phyloP scores from a whole-genome alignment of 2,113 vertebrate species.

The Vidua chalybeata region DNA sequence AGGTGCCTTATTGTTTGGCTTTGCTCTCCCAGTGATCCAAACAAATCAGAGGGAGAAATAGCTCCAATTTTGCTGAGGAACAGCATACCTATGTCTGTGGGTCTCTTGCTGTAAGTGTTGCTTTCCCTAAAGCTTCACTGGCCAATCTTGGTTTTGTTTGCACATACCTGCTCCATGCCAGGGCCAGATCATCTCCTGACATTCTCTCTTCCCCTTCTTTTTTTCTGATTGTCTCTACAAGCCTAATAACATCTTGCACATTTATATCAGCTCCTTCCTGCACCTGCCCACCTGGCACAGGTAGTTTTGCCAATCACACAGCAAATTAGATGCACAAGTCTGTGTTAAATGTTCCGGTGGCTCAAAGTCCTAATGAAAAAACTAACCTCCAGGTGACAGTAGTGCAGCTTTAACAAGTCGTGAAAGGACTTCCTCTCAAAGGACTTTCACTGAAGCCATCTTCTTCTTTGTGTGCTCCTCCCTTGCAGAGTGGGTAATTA shows the following conservation, averaged over 20 bases:
- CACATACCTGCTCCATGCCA: not conserved
- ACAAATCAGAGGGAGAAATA: not conserved
- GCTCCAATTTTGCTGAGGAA: not conserved
- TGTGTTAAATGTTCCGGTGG: not conserved
- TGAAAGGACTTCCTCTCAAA: constrained; percentile 32
- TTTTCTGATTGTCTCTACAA: not conserved
- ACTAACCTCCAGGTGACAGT: constrained; percentile 13
- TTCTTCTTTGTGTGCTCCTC: constrained; percentile 14
- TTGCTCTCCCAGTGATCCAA: not conserved
- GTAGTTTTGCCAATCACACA: not conserved
- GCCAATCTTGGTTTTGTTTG: not conserved
- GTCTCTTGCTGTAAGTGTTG: not conserved
- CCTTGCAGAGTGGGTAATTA: constrained; percentile 38
- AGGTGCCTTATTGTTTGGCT: not conserved
- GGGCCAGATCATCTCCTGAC: not conserved
- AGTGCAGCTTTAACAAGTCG: not conserved
- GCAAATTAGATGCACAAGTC: not conserved
- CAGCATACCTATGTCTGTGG: accelerated
- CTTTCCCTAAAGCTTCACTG: not conserved
- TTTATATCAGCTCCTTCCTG: not conserved
- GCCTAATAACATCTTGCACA: not conserved
- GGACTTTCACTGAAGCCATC: constrained; percentile 32
- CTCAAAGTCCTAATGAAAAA: not conserved
- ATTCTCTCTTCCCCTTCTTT: not conserved
- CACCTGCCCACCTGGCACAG: not conserved